Evolutionary conservation across 2,888 invertebrate genomes (phyloP), one percentile per base, ranked within the genome.

Genomic region (Philereme vetulata): DNA sequence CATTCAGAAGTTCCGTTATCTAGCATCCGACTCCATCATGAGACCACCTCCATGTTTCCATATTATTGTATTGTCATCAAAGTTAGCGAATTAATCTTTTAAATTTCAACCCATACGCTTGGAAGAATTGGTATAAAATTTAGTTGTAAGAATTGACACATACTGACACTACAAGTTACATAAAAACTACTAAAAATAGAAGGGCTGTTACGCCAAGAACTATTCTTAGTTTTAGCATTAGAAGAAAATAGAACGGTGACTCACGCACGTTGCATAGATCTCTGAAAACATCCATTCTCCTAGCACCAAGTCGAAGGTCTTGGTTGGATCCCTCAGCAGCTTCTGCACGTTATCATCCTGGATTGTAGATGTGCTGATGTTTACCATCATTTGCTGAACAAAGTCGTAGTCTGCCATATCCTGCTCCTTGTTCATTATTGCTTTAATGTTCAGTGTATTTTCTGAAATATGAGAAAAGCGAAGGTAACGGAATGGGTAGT

Each of bases 211-310:
- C 21, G 21, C 21, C 21, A 21, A 21, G 21, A 21, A 21, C 1
- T 21, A 21, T 21, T 21, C 21, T 21, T 21, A 21, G 21, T 21
- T 21, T 21, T 21, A 21, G 53, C 10, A 42, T 0, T 32, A 10
- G 7, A 36, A 46, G 10, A 35, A 52, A 40, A 7, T 38, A 44
- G 36, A 3, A 44, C n/a, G 42, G 9, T 46, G 21, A 42, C 21
- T n/a, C 33, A 72, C 78, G 77, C 68, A 84, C 84, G 72, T 68
- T 7, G 75, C 62, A 66, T 74, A 77, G 5, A 82, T 4, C 38
- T 84, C 81, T 7, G 58, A 71, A 47, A 80, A 84, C 75, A 86
- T 71, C 75, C 82, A 86, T 61, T 88, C 86, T 4, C 73, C 74
- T 9, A 87, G 68, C 2, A 85, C 72, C 1, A 77, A 72, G 59